Evolutionary conservation across 2,888 invertebrate genomes (phyloP), one percentile per base, ranked within the genome.

Genomic region (Hypomecis atomaria): DNA sequence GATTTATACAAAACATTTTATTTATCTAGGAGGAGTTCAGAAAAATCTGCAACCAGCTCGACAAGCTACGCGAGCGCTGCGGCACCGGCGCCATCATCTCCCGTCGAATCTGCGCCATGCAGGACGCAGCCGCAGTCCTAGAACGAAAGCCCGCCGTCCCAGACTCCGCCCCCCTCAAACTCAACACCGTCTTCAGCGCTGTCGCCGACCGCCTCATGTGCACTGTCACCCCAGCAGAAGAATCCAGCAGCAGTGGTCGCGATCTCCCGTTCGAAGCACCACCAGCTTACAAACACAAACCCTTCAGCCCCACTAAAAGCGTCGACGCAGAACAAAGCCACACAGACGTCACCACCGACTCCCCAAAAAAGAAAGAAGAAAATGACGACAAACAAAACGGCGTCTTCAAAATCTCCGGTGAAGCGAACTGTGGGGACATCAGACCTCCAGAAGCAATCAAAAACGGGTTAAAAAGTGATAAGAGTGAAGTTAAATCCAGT

Each of bases 41-140:
- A 71, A 95, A 97, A 70, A 93, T 97, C 43, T 96, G 96, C 86
- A 95, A 95, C 45, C 97, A 97, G 81, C 89, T 97, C 47, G 97
- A 97, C 72, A 90, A 95, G 65, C 92, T 97, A n/a, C 96, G 96
- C 71, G 97, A 97, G 76, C 94, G 96, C 66, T 94, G 96, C 67
- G 94, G 96, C 13, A 95, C 96, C 0, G 96, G 96, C 77, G 94
- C 95, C 13, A 95, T 95, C 62, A 89, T 97, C 67, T 95, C 95
- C 10, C 94, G 95, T 60, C 96, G 96, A 77, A 96, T 97, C 70
- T 93, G 94, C 0, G 96, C 97, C 6, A 97, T 97, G 97, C 96
- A 96, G 77, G 96, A 96, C 65, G 97, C 96, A 0, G 95, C 96
- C 0, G 93, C 93, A 37, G 84, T 93, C 7, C 93, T 94, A 53